phyloP scores from a whole-genome alignment of 2,113 vertebrate species.

The Cyanoliseus patagonus region DNA sequence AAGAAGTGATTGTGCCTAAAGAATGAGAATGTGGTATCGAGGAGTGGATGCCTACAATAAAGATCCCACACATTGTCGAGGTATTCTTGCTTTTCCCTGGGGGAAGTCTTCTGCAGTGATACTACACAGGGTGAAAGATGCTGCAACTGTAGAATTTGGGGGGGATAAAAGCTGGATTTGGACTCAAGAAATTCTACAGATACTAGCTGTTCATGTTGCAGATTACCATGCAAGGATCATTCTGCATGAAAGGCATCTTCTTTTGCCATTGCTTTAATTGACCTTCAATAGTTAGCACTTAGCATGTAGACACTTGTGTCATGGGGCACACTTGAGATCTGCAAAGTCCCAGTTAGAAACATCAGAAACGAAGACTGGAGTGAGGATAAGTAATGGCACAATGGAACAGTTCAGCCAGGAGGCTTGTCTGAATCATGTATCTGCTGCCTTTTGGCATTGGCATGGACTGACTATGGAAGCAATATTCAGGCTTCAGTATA shows the following conservation, averaged over 20 bases:
- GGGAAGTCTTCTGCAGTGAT: not conserved
- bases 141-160: not conserved
- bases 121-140: not conserved
- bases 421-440: not conserved
- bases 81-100: not conserved
- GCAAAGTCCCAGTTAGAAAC: not conserved
- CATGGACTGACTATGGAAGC: not conserved
- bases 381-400: not conserved
- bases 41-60: not conserved
- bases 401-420: not conserved
- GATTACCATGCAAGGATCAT: fast-evolving
- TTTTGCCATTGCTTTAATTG: not conserved
- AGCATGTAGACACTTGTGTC: not conserved
- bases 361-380: not conserved
- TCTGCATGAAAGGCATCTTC: not conserved
- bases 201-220: not conserved
- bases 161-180: not conserved
- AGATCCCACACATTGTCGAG: not conserved
- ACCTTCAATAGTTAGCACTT: not conserved
- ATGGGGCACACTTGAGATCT: not conserved
- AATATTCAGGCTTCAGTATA: not conserved
- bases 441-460: not conserved
- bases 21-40: not conserved
- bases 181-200: not conserved
- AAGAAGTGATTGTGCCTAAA: not conserved